Base-by-base conservation (phyloP, 2,113 vertebrate genomes). In the Corythoichthys intestinalis region DNA sequence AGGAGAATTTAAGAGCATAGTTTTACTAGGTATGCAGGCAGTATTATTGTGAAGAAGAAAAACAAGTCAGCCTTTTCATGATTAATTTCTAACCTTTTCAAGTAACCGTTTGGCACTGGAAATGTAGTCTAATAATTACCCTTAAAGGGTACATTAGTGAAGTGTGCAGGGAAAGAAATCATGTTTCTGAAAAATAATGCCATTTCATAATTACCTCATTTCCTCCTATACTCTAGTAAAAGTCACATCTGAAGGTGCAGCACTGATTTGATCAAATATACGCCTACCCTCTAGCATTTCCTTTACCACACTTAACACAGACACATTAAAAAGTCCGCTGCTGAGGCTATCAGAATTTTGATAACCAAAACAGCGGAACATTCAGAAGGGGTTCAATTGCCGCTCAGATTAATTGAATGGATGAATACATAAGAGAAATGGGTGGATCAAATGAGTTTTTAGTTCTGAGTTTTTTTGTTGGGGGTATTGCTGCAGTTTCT, bases 1-100 rank as follows among this genome's bases (percentile, higher is more conserved):
- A 8, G 41, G 9, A 4, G 41, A 44, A 44, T 44, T 44, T 8
- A 44, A 44, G 41, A 44, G 41, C 41, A 44, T 44, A 44, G 41
- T 8, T 44, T 53, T 53, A n/a, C 52, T 28, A 28, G 53, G n/a
- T 56, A n/a, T 56, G 20, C 53, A 56, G 67, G 69, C 15, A 17
- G 6, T 52, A 52, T 52, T 52, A 44, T 34, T 59, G 8, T 12
- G 13, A 37, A 10, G 28, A 9, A 35, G 9, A 11, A 35, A 35
- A 59, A 13, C 34, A 37, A 13, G 54, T 57, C 6, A 3, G 6
- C n/a, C 54, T 57, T 57, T 57, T 35, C 54, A 20, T 57, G n/a
- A 57, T 57, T 12, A 7, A 34, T 57, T 57, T n/a, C 28, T n/a
- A 28, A 28, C 20, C 39, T 41, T 41, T 41, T 34, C 56, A 58